phyloP scores from a whole-genome alignment of 2,888 invertebrate species.

The Micropterix aruncella region DNA sequence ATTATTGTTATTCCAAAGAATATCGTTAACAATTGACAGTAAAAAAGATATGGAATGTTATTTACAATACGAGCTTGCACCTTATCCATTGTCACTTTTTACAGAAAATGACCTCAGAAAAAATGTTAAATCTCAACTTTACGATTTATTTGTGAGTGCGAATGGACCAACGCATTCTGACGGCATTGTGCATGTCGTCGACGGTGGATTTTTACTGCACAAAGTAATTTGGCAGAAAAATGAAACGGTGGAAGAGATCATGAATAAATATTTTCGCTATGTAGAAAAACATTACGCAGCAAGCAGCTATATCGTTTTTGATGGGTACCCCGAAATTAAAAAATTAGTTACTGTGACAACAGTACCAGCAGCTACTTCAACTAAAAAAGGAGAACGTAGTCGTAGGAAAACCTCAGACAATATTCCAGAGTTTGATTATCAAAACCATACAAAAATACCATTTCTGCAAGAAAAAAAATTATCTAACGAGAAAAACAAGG shows the following conservation, averaged over 20 bases:
- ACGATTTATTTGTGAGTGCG: conserved; percentile 4
- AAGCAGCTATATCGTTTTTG: conserved; percentile 9
- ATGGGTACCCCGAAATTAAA: conserved; percentile 7
- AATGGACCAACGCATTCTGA: conserved; percentile 1
- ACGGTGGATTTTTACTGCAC: conserved; percentile 13
- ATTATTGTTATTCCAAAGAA: conserved; percentile 13
- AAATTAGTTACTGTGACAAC: conserved; percentile 3
- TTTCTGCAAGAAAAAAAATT: conserved; percentile 13
- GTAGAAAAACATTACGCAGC: conserved; percentile 9
- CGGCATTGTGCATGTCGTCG: conserved; percentile 8
- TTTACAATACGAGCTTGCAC: conserved; percentile 14
- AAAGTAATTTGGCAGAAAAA: conserved; percentile 12
- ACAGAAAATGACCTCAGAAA: conserved; percentile 10
- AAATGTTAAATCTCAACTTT: conserved; percentile 9
- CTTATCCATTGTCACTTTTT: conserved; percentile 14
- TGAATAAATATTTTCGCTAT: conserved; percentile 8
- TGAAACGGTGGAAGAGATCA: conserved; percentile 6
- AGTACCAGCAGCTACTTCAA: conserved; percentile 10
- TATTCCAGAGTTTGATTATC: conserved; percentile 1
- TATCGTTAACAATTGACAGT: conserved; percentile 11
- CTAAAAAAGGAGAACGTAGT: conserved; percentile 11
- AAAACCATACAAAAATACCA: conserved; percentile 12
- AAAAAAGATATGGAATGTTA: conserved; percentile 14
- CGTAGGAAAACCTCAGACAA: conserved; percentile 2
- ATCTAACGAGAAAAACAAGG: conserved; percentile 13